Percentiles rank a stretch among this genome's conserved stretches.
phyloP scores from a whole-genome alignment of 2,888 invertebrate genomes.

The Phania funesta region DNA sequence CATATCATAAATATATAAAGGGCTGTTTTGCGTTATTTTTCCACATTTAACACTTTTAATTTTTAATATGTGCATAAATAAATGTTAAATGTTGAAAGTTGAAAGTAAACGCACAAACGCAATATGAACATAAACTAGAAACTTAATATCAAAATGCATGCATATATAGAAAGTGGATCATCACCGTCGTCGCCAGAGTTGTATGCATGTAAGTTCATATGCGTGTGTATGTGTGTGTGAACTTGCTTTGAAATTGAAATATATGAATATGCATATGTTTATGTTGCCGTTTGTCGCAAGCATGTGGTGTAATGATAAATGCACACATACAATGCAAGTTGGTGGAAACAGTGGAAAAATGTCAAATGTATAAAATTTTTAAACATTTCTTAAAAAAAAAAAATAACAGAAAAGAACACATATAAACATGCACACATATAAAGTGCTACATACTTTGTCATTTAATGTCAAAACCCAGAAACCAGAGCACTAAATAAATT shows the following conservation, averaged over 20 bases:
- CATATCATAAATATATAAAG: too few relatives aligned
- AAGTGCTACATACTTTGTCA: background rate
- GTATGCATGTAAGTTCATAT: background rate
- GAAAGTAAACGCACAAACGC: too few relatives aligned
- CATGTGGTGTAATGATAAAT: too few relatives aligned
- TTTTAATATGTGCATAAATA: constrained; percentile 61
- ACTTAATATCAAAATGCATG: constrained; percentile 33
- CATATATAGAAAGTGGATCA: background rate
- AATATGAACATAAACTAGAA: constrained; percentile 49
- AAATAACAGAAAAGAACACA: too few relatives aligned
- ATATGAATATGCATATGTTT: background rate
- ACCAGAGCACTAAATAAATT: constrained; percentile 17
- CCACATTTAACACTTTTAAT: constrained; percentile 58
- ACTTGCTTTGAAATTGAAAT: background rate
- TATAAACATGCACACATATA: background rate
- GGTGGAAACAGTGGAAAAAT: constrained; percentile 29
- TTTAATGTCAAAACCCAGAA: constrained; percentile 13
- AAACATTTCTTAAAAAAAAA: constrained; percentile 26
- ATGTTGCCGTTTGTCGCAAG: background rate
- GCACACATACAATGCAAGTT: background rate
- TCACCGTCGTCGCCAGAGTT: background rate
- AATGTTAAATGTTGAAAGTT: constrained; percentile 43
- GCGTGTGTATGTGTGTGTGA: background rate
- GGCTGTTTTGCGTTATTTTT: constrained; percentile 26
- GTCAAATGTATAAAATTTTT: constrained; percentile 39